Base-by-base conservation (phyloP, 2,888 invertebrate genomes). In the Chrysina gloriosa region DNA sequence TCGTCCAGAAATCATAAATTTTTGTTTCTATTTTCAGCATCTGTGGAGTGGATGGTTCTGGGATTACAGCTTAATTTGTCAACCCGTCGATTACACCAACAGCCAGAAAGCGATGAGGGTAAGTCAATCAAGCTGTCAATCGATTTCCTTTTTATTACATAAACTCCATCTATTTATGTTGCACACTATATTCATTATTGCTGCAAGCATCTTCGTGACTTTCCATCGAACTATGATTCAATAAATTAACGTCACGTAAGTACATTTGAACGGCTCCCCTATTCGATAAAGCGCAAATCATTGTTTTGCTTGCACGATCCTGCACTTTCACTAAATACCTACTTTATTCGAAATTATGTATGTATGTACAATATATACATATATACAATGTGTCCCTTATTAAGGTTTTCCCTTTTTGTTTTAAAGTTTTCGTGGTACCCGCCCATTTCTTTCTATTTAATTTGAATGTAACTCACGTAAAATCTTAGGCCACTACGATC, bases 31-130 rank as follows among this genome's bases (percentile, higher is more conserved):
- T 27, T 80, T 79, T 80, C 86, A 95, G 95, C 94, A 95, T 83
- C 84, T 95, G 77, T 91, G 93, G 89, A 92, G 94, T 25, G 97
- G 97, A 63, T 97, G 97, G 97, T 89, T 95, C 81, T 89, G 89
- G 71, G 94, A 95, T 80, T 97, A 97, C 86, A 96, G 94, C 80
- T 90, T 93, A 75, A 89, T 92, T 73, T 97, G 97, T 80, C 95
- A 97, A 83, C 96, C 96, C 0, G 96, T 97, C 23, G 97, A 97
- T 84, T 97, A 97, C 84, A 94, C 95, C 25, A 89, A 90, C 77
- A 91, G 90, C 77, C 91, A 88, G 63, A 89, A 91, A 82, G 95
- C 95, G n/a, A 85, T 92, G 80, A 87, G 95, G 86, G 95, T 96
- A 84, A 89, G 92, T 85, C 42, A 23, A 16, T 34, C 34, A 2